Evolutionary conservation across 2,113 vertebrate species (phyloP), one percentile per base, ranked within the genome.

Genomic region (Tichodroma muraria): DNA sequence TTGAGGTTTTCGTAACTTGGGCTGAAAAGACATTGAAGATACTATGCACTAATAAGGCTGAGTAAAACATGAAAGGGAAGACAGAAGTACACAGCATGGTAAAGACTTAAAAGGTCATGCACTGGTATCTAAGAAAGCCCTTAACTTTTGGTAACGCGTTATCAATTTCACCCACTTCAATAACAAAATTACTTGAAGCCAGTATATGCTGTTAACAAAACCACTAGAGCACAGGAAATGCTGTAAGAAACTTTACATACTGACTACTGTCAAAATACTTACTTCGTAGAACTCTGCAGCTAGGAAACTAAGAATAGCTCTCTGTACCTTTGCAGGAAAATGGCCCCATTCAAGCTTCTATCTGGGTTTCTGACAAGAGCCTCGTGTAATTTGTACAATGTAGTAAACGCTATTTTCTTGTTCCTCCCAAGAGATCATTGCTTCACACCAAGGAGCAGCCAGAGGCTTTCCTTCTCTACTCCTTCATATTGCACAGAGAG

Each of bases 1-100:
- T 95, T 98, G 99, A 19, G 95, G 97, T 83, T 98, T 99, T 35
- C 71, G 96, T 80, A 88, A 91, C 94, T 99, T 99, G 47, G 99
- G 99, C 99, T 99, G 94, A 93, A 98, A 97, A 97, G 37, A 86
- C 53, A 70, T 87, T 16, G 75, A 93, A 92, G 60, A 82, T 11
- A 78, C 7, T 33, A 38, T 40, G 42, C 8, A 13, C 42, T 24
- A 54, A 27, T 50, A 4, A 44, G 83, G 24, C 37, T 27, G 60
- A 60, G 7, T 35, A 78, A 81, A 87, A 79, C 59, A 37, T 21
- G 12, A 65, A 83, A 80, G 30, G 24, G 8, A 70, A 73, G 24
- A 38, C 1, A 64, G 13, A 7, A 79, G 10, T 21, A 66, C 4
- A 10, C 6, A 40, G 8, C 31, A n/a, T 8, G 10, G 37, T 38